Evolutionary conservation across 2,888 invertebrate species (phyloP).

Genomic region (Drosophila silvestris): DNA sequence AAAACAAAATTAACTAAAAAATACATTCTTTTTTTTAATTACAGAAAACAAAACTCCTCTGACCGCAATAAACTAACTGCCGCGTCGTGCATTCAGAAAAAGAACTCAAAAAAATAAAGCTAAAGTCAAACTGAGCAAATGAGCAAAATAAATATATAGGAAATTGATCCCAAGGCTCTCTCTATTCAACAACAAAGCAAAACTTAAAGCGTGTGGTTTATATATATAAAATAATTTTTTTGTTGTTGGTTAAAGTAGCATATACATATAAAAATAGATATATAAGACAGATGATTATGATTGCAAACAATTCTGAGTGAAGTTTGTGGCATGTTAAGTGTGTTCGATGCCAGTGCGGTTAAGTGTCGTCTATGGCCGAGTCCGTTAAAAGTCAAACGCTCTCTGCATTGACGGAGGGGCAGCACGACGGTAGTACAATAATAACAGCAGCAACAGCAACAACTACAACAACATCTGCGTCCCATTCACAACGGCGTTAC

Average conservation of each 20-base stretch:
- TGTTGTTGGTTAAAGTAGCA: constrained; percentile 3
- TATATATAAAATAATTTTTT: neutral
- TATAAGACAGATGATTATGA: constrained; percentile 37
- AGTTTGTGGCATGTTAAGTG: constrained; percentile 85
- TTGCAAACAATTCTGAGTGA: constrained; percentile 46
- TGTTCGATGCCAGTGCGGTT: constrained; percentile 87
- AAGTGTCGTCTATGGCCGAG: constrained; percentile 96
- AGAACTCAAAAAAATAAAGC: neutral
- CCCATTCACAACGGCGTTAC: constrained; percentile 38
- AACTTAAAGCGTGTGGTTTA: constrained; percentile 15
- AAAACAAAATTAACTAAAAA: constrained; percentile 6
- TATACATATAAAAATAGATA: constrained; percentile 1
- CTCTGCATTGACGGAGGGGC: constrained; percentile 90
- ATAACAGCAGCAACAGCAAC: constrained; percentile 57
- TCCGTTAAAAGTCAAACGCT: constrained; percentile 92
- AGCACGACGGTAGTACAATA: constrained; percentile 80
- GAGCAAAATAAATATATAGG: neutral
- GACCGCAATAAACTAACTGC: constrained; percentile 21
- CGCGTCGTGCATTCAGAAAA: constrained; percentile 17
- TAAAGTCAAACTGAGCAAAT: constrained; percentile 4
- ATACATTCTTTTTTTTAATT: constrained; percentile 23
- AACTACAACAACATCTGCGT: constrained; percentile 42
- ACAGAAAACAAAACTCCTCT: constrained; percentile 38
- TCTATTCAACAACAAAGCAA: neutral
- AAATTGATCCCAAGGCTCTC: constrained; percentile 12